Percentiles rank a stretch among this genome's conserved stretches.
Conservation (phyloP, 2,888 invertebrate species). For the Xylocampa areola region DNA sequence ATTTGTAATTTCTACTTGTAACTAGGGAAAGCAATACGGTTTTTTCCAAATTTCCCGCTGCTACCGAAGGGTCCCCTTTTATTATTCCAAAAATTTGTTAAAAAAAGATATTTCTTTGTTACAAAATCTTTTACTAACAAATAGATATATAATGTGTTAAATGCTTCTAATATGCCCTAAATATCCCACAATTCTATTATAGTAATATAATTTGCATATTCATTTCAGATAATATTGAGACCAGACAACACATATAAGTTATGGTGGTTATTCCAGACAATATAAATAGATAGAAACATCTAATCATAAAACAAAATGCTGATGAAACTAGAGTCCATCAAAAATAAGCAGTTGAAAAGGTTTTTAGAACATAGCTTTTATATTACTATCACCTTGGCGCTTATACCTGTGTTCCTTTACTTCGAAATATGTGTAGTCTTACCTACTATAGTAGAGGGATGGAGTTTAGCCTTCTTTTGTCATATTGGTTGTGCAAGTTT, state of each 20-base stretch:
- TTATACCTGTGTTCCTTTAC: slow-evolving; percentile 92
- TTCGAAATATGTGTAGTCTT: slow-evolving; percentile 94
- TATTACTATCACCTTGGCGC: slow-evolving; percentile 88
- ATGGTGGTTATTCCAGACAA: slow-evolving; percentile 8
- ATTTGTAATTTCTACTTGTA: no score
- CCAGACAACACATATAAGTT: background rate
- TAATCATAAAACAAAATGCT: slow-evolving; percentile 68
- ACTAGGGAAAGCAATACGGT: no score
- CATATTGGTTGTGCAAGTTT: slow-evolving; percentile 91
- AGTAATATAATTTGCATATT: background rate
- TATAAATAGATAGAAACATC: background rate
- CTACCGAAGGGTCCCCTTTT: no score
- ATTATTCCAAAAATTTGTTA: no score
- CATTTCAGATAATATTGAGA: slow-evolving; percentile 30
- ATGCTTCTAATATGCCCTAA: no score
- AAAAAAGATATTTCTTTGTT: no score
- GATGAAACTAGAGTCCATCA: slow-evolving; percentile 68
- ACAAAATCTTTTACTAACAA: no score
- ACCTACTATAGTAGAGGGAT: slow-evolving; percentile 91
- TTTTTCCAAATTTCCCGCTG: no score
- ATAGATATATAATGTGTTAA: slow-evolving; percentile 1
- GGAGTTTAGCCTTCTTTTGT: slow-evolving; percentile 90
- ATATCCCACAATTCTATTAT: background rate
- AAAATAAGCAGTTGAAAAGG: slow-evolving; percentile 74
- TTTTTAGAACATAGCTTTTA: slow-evolving; percentile 86